Evolutionary conservation across 2,113 vertebrate genomes (phyloP).

Genomic region (Saguinus imperator): DNA sequence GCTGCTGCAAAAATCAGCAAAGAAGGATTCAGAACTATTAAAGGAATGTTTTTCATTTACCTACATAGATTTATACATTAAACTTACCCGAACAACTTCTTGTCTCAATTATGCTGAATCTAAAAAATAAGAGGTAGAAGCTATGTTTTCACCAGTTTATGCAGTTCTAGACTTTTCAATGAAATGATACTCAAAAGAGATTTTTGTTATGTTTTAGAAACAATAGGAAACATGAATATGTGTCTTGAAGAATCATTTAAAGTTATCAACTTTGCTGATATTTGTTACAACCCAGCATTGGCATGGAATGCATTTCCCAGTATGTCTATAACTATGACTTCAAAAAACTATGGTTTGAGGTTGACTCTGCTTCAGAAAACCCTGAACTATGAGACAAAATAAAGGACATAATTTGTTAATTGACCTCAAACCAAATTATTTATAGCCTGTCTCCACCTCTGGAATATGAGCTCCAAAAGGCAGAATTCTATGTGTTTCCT

Average conservation of each 20-base stretch:
- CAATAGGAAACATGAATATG: not conserved
- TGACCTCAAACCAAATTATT: slow-evolving; percentile 1
- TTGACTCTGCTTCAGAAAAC: not conserved
- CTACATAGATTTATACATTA: not conserved
- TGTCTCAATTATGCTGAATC: not conserved
- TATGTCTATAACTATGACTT: not conserved
- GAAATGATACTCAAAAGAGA: not conserved
- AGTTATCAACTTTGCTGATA: not conserved
- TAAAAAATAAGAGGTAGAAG: not conserved
- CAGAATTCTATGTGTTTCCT: not conserved
- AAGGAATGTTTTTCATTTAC: not conserved
- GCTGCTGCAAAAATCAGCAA: not conserved
- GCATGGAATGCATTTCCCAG: not conserved
- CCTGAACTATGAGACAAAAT: not conserved
- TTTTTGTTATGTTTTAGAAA: not conserved
- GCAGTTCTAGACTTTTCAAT: not conserved
- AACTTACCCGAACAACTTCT: not conserved
- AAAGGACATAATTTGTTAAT: not conserved
- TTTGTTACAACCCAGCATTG: not conserved
- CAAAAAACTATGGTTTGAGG: not conserved
- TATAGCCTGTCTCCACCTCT: not conserved
- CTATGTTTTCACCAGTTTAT: not conserved
- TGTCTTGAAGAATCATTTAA: slow-evolving; percentile 1
- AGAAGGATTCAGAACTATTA: not conserved
- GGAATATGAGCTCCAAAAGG: not conserved